Evolutionary conservation across 2,888 invertebrate species (phyloP).

Genomic region (Lepeophtheirus nordmannii): DNA sequence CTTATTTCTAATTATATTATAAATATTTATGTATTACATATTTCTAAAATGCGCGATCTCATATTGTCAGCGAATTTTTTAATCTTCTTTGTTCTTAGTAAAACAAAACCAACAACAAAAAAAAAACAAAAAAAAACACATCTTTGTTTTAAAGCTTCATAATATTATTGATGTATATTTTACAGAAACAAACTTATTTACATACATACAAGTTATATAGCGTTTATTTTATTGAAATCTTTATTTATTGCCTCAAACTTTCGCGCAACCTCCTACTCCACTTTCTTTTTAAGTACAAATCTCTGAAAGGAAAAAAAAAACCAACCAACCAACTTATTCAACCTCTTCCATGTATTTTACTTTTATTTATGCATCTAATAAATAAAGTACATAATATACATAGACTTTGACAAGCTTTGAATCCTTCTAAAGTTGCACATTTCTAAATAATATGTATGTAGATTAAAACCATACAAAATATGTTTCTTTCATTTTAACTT

Average conservation of each 20-base stretch:
- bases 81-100: background rate
- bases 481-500: no score
- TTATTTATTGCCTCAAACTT: background rate
- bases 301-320: no score
- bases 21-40: background rate
- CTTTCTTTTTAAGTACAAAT: background rate
- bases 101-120: background rate
- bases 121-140: background rate
- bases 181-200: background rate
- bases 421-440: no score
- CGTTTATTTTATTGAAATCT: background rate
- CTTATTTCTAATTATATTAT: background rate
- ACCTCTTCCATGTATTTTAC: background rate
- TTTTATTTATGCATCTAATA: no score
- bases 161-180: background rate
- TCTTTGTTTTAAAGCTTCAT: no score
- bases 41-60: background rate
- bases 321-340: no score
- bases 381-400: no score
- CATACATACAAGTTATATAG: background rate
- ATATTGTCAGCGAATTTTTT: slow-evolving; percentile 1
- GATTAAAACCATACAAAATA: no score
- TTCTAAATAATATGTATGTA: no score
- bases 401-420: no score
- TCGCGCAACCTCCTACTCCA: background rate